These are phyloP conservation scores for Xenopus petersii DNA, from an alignment of 2,797 vertebrate species.

Conservation along the genomic window DNA sequence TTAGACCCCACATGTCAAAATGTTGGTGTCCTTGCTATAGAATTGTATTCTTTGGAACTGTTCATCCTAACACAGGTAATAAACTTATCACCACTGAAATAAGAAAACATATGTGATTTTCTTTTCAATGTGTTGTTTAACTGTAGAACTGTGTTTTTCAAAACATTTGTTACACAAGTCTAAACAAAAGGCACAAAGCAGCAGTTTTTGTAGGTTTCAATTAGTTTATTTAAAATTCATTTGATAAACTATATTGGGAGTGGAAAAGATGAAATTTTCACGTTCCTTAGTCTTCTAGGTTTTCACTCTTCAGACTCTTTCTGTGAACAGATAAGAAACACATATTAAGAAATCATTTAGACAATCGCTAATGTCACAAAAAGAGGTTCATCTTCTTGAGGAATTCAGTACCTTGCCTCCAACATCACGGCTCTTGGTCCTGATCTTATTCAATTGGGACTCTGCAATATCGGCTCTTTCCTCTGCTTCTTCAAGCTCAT, in stretches of 20 bases:
- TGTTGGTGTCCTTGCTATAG: too few species aligned
- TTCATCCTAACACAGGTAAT: too few species aligned
- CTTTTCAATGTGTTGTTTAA: too few species aligned
- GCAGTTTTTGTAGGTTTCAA: neutral
- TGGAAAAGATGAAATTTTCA: neutral
- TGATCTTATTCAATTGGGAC: slow-evolving; percentile 77
- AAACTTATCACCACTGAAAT: too few species aligned
- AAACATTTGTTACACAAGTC: too few species aligned
- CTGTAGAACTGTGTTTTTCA: too few species aligned
- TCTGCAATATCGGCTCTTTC: slow-evolving; percentile 85
- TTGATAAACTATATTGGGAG: neutral
- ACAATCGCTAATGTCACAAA: neutral
- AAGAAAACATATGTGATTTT: too few species aligned
- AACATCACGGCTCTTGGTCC: slow-evolving; percentile 73
- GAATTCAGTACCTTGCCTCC: slow-evolving; percentile 53
- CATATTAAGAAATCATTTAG: neutral
- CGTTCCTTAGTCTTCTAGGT: neutral
- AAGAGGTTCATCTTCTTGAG: neutral
- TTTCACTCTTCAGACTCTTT: neutral
- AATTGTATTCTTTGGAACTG: too few species aligned
- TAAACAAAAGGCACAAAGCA: neutral
- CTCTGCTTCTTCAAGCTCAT: slow-evolving; percentile 70
- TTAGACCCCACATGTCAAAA: too few species aligned
- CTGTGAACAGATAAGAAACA: neutral
- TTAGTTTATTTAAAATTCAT: neutral